These are phyloP conservation scores for silkworm (Bombyx mori) DNA, from an alignment of 1,140 invertebrate species.

Conservation along the genomic window DNA sequence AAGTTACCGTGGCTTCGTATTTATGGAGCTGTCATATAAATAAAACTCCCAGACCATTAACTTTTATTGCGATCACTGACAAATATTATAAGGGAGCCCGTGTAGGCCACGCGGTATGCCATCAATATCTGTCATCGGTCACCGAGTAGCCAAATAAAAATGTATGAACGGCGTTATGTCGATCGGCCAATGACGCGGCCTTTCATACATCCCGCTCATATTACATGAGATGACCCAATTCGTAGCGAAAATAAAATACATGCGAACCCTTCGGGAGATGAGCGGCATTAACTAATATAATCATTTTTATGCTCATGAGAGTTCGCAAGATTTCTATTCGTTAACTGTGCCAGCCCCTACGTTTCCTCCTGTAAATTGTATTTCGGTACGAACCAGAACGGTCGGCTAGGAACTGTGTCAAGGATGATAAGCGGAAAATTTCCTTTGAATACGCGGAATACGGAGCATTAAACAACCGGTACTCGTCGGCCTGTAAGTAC, in stretches of 20 bases:
- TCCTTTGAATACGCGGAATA: constrained; percentile 35
- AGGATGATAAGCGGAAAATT: constrained; percentile 54
- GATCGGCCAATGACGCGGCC: constrained; percentile 28
- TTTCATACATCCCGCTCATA: constrained; percentile 34
- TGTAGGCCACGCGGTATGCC: constrained; percentile 27
- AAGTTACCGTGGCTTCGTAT: constrained; percentile 36
- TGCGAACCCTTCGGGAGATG: constrained; percentile 2
- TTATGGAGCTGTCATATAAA: constrained; percentile 45
- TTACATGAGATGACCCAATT: constrained; percentile 50
- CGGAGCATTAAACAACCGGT: constrained; percentile 14
- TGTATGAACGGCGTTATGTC: constrained; percentile 38
- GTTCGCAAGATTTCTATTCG: not conserved
- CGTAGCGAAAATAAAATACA: constrained; percentile 19
- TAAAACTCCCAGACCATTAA: constrained; percentile 46
- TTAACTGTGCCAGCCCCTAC: not conserved
- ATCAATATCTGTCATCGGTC: constrained; percentile 61
- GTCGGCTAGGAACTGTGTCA: constrained; percentile 35
- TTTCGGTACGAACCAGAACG: constrained; percentile 9
- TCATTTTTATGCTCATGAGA: not conserved
- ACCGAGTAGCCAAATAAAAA: constrained; percentile 56
- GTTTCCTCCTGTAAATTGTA: not conserved
- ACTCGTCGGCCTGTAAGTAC: not conserved
- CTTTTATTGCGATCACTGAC: constrained; percentile 24
- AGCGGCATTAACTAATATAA: too few species aligned
- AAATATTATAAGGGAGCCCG: constrained; percentile 39